Percentiles rank a stretch among this genome's conserved stretches.
These are phyloP conservation scores for Catalaphyllia jardinei DNA, from an alignment of 64 coral and sea anemone genomes.

Conservation along the genomic window DNA sequence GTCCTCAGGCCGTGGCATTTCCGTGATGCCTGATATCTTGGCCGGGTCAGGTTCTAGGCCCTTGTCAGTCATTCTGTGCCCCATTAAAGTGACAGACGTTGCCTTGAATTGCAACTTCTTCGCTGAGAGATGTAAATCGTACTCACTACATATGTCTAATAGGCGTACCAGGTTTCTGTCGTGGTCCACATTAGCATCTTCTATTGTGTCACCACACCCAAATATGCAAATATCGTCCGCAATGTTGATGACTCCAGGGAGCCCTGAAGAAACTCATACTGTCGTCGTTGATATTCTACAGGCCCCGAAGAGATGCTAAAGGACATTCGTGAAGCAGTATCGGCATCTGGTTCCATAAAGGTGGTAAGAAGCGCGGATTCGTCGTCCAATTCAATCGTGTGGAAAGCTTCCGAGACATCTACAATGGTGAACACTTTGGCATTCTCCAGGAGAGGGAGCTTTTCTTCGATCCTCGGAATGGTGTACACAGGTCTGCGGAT, in stretches of 20 bases:
- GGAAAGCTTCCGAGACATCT: slow-evolving; percentile 55
- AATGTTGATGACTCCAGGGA: too few species aligned
- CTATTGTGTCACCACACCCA: too few species aligned
- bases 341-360: too few species aligned
- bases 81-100: slow-evolving; percentile 56
- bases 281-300: too few species aligned
- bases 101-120: slow-evolving; percentile 4
- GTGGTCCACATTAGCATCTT: background rate
- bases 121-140: slow-evolving; percentile 26
- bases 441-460: too few species aligned
- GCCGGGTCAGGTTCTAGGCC: background rate
- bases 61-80: slow-evolving; percentile 50
- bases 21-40: too few species aligned
- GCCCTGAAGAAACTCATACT: too few species aligned
- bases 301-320: too few species aligned
- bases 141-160: slow-evolving; percentile 24
- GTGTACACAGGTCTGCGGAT: slow-evolving; percentile 39
- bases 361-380: slow-evolving; percentile 30
- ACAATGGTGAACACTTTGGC: too few species aligned
- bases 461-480: background rate
- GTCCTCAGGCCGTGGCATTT: too few species aligned
- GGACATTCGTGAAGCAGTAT: too few species aligned
- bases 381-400: slow-evolving; percentile 33
- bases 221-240: too few species aligned
- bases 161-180: slow-evolving; percentile 26